Evolutionary conservation across 2,113 vertebrate genomes (phyloP), one percentile per base, ranked within the genome.

Genomic region (Lethenteron camtschaticum): DNA sequence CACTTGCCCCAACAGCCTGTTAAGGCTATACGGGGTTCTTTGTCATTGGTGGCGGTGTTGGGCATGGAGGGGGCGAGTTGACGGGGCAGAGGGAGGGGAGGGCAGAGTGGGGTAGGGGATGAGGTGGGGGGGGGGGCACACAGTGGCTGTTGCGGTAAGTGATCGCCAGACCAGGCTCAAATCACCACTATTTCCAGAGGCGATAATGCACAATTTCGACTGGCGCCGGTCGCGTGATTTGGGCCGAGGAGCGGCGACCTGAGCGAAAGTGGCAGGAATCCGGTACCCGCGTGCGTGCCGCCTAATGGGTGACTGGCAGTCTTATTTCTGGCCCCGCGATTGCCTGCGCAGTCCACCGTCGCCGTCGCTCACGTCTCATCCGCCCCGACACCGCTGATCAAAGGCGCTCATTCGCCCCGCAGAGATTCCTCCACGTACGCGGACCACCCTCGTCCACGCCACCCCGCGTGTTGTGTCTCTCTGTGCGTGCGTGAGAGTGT

Each of bases 351-450:
- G 80, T 84, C 80, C 85, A 84, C 82, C 86, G 86, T 90, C 90
- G 87, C 87, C 95, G 90, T 85, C 90, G 90, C 84, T 90, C 87
- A 83, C 81, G 85, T 86, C 86, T 95, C 90, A 96, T 96, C 86
- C 89, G 86, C 95, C 92, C 89, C 85, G 94, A 99, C 94, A 96
- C 87, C 83, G 79, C 88, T 96, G 90, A 99, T 99, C 88, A 95
- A 90, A 95, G 90, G 90, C 89, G 90, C 87, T 90, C 88, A 94
- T 86, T 84, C 85, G 87, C 41, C 41, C 41, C 41, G 41, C 41
- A 41, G 41, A 41, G 41, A 41, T 41, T 41, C 41, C 41, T 41
- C 41, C 41, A 41, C 41, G 41, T 41, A 41, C 41, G 6, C 41
- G 41, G 41, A 41, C 41, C 41, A 41, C 41, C 41, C 41, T 41